A percentile compares a stretch with the other conserved stretches of the same genome.
These are phyloP conservation scores for Drosophila pandora DNA, from an alignment of 1,140 invertebrate species.

Conservation along the genomic window DNA sequence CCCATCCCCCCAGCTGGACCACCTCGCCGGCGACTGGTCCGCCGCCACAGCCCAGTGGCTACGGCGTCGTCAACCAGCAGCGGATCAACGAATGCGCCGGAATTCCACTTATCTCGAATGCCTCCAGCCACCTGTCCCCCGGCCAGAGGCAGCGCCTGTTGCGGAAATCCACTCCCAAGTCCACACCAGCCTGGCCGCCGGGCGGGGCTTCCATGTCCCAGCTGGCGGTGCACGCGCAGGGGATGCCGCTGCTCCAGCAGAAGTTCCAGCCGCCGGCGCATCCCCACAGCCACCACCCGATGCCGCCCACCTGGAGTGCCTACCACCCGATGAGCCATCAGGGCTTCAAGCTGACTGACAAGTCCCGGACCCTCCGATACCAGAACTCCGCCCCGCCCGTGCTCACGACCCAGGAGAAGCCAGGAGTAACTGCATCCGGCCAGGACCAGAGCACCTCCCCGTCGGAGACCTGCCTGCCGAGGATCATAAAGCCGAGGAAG, in stretches of 20 bases:
- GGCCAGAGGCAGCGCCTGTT: constrained; percentile 68
- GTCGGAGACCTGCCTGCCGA: constrained; percentile 90
- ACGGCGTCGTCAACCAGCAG: constrained; percentile 71
- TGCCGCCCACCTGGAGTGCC: constrained; percentile 39
- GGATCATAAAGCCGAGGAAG: constrained; percentile 95
- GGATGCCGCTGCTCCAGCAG: constrained; percentile 89
- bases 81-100: constrained; percentile 86
- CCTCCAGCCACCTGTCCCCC: constrained; percentile 75
- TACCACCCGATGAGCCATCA: constrained; percentile 51
- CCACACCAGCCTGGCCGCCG: constrained; percentile 8
- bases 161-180: constrained; percentile 55
- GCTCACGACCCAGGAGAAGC: constrained; percentile 57
- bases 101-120: constrained; percentile 88
- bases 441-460: constrained; percentile 83
- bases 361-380: constrained; percentile 65
- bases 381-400: constrained; percentile 69
- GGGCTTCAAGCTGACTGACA: constrained; percentile 55
- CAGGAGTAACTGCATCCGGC: constrained; percentile 1
- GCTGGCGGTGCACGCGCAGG: constrained; percentile 90
- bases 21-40: constrained; percentile 16
- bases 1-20: constrained; percentile 15
- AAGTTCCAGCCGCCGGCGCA: constrained; percentile 62
- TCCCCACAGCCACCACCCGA: constrained; percentile 18
- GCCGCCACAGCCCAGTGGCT: constrained; percentile 2
- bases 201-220: constrained; percentile 84